Evolutionary conservation across 2,888 invertebrate genomes (phyloP).

Genomic region (Calliopum simillimum): DNA sequence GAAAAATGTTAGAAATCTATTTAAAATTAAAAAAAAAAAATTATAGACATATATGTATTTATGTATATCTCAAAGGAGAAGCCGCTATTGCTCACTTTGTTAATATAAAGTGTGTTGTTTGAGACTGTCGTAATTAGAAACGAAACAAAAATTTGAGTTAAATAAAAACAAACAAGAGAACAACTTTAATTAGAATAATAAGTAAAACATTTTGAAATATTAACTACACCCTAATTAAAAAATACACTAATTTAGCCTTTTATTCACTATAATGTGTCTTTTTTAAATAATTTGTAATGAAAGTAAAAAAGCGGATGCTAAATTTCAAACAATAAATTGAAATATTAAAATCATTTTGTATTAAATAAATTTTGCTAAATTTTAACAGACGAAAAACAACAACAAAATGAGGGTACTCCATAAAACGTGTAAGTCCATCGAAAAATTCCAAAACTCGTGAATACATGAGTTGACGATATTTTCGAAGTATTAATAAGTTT

Average conservation of each 20-base stretch:
- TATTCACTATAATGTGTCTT: constrained; percentile 1
- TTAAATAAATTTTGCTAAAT: not conserved
- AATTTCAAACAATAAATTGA: not conserved
- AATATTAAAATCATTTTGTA: not conserved
- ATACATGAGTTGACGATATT: too few relatives aligned
- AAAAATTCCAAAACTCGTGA: too few relatives aligned
- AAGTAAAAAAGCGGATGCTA: not conserved
- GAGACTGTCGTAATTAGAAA: constrained; percentile 50
- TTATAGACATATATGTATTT: constrained; percentile 23
- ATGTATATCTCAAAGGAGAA: not conserved
- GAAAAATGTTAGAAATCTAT: too few relatives aligned
- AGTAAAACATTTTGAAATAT: constrained; percentile 34
- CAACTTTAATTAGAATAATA: not conserved
- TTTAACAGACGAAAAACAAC: too few relatives aligned
- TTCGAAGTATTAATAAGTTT: too few relatives aligned
- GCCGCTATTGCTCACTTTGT: constrained; percentile 22
- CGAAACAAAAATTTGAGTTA: constrained; percentile 45
- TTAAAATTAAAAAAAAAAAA: constrained; percentile 8
- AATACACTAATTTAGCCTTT: constrained; percentile 10
- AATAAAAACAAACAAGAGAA: constrained; percentile 12
- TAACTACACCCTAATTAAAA: too few relatives aligned
- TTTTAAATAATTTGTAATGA: not conserved
- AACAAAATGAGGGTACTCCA: too few relatives aligned
- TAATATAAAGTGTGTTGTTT: constrained; percentile 37
- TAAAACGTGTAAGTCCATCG: too few relatives aligned